Conservation (phyloP, 2,113 vertebrate genomes). For the Axis porcinus region DNA sequence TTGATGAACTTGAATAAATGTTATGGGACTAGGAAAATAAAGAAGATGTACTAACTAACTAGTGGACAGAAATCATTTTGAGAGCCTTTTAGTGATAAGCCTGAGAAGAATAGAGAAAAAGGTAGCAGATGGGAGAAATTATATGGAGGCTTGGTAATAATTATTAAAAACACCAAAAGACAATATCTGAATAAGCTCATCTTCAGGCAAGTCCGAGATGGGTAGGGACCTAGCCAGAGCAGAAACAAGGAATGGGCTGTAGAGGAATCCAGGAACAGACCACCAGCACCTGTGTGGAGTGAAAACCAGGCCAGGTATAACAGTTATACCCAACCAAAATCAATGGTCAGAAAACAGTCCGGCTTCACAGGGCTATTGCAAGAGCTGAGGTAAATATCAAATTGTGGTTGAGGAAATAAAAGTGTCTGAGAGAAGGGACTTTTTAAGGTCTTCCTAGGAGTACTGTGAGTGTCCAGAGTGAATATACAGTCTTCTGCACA, state of each 20-base stretch:
- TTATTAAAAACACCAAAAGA: background rate
- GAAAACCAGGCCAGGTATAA: background rate
- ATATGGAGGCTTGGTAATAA: background rate
- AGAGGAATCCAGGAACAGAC: background rate
- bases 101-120: background rate
- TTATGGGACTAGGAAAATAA: background rate
- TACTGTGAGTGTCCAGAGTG: background rate
- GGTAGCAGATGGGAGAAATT: background rate
- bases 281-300: background rate
- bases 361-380: accelerated
- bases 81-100: background rate
- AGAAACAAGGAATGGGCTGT: background rate
- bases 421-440: background rate
- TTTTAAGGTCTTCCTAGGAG: background rate
- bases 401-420: background rate
- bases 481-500: background rate
- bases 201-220: background rate
- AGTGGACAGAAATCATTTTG: background rate
- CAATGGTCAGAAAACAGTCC: background rate
- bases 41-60: background rate
- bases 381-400: background rate
- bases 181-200: background rate
- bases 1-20: slow-evolving; percentile 30
- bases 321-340: background rate
- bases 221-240: no score